Evolutionary conservation across 2,797 vertebrate species (phyloP).

Genomic region (Manis crassicaudata): DNA sequence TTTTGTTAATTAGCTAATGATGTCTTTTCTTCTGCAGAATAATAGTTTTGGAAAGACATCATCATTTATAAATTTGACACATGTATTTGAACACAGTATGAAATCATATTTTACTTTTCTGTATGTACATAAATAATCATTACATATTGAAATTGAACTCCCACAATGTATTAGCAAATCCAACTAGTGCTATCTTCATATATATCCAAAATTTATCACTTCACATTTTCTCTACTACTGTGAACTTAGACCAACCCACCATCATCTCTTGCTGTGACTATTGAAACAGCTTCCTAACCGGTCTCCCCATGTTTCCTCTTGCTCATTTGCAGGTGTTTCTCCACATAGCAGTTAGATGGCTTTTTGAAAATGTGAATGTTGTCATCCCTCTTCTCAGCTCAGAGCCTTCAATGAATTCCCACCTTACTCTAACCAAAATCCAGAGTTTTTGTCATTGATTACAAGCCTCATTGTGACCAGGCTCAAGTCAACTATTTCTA

Average conservation of each 20-base stretch:
- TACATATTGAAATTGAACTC: background rate
- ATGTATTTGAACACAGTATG: slow-evolving; percentile 51
- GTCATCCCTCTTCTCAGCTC: background rate
- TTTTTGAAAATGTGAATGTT: background rate
- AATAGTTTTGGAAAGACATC: slow-evolving; percentile 88
- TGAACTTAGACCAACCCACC: background rate
- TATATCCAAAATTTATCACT: background rate
- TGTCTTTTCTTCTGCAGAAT: slow-evolving; percentile 88
- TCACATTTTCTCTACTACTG: background rate
- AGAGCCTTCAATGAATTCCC: background rate
- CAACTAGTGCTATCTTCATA: background rate
- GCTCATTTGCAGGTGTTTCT: background rate
- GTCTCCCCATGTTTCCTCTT: background rate
- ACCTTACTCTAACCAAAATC: background rate
- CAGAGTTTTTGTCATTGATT: background rate
- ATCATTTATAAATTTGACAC: slow-evolving; percentile 84
- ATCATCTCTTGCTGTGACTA: background rate
- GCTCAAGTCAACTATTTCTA: background rate
- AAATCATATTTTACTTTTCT: slow-evolving; percentile 53
- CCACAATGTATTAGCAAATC: background rate
- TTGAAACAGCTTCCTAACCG: background rate
- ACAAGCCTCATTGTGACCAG: background rate
- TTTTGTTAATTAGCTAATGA: slow-evolving; percentile 90
- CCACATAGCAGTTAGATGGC: background rate
- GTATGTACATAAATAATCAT: background rate